A percentile compares a stretch with the other conserved stretches of the same genome.
phyloP scores from a whole-genome alignment of 64 coral and sea anemone species.

The Montipora cactus region DNA sequence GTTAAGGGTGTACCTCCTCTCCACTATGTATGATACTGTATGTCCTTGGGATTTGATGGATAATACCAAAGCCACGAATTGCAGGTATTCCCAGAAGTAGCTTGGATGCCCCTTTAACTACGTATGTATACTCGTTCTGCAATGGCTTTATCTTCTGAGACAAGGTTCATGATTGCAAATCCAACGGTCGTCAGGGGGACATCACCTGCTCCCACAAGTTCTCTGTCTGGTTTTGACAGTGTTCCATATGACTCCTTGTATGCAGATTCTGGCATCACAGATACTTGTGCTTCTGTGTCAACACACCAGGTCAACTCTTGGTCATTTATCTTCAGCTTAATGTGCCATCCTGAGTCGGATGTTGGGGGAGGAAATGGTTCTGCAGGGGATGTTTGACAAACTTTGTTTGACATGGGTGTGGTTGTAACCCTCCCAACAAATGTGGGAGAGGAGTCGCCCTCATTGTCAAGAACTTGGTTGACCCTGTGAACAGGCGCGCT shows the following conservation, averaged over 20 bases:
- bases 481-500: neutral
- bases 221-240: conserved; percentile 44
- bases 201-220: conserved; percentile 64
- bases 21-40: too few species aligned
- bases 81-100: conserved; percentile 42
- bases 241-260: neutral
- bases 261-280: conserved; percentile 34
- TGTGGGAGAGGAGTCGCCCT: conserved; percentile 14
- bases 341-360: neutral
- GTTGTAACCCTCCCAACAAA: conserved; percentile 48
- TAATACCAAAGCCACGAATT: neutral
- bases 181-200: conserved; percentile 14
- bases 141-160: neutral
- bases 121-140: neutral
- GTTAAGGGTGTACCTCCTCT: too few species aligned
- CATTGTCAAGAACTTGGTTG: conserved; percentile 11
- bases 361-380: conserved; percentile 10
- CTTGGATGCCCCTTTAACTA: conserved; percentile 25
- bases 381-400: neutral
- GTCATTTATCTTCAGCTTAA: neutral
- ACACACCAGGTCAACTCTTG: conserved; percentile 36
- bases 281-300: conserved; percentile 49
- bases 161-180: conserved; percentile 29
- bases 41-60: neutral
- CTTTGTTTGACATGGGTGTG: neutral